These are phyloP conservation scores for Eidolon dupreanum DNA, from an alignment of 2,797 vertebrate genomes.

Conservation along the genomic window DNA sequence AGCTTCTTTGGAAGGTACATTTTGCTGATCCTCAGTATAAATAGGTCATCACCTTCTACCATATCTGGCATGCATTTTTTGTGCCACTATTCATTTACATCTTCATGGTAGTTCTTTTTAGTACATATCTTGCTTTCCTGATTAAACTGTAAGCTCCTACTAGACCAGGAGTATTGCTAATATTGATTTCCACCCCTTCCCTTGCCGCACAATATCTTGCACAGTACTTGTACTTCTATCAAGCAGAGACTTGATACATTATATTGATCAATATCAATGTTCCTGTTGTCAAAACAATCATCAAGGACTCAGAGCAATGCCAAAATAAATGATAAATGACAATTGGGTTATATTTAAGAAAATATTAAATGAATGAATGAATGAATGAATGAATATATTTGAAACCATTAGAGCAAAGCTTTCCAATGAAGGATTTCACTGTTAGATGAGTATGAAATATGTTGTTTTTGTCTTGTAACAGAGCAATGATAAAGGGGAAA, in stretches of 20 bases:
- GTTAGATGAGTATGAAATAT: background rate
- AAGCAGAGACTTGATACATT: background rate
- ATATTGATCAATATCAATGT: background rate
- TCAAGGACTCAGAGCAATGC: background rate
- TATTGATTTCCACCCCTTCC: background rate
- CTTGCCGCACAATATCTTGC: background rate
- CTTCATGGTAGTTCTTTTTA: background rate
- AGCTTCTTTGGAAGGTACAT: background rate
- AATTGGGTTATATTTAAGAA: background rate
- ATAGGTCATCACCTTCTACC: background rate
- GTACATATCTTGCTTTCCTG: background rate
- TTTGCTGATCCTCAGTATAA: background rate
- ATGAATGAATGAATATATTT: background rate
- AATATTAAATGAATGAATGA: background rate
- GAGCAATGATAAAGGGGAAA: background rate
- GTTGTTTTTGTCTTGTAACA: background rate
- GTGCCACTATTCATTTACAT: background rate
- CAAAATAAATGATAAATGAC: background rate
- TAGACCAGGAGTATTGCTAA: background rate
- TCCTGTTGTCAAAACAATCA: background rate
- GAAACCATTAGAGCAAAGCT: background rate
- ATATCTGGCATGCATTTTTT: background rate
- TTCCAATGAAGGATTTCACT: background rate
- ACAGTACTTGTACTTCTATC: background rate
- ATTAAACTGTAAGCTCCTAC: background rate